These are phyloP conservation scores for Pelobates fuscus DNA, from an alignment of 2,113 vertebrate genomes.

Conservation along the genomic window DNA sequence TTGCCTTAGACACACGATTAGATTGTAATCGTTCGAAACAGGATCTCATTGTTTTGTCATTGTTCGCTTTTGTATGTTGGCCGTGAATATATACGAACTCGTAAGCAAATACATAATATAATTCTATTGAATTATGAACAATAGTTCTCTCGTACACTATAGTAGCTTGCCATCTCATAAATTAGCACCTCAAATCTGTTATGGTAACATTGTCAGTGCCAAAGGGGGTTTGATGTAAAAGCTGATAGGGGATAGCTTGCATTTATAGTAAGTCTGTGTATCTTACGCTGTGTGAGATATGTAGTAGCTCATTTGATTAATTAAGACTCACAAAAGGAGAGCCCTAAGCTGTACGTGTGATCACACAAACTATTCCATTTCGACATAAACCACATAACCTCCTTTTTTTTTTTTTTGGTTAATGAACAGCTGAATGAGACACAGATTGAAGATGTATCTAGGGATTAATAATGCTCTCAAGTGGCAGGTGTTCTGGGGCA, in stretches of 20 bases:
- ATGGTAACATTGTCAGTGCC: neutral
- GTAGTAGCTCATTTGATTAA: neutral
- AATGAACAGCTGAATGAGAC: slow-evolving; percentile 34
- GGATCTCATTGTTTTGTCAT: neutral
- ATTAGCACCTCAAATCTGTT: slow-evolving; percentile 13
- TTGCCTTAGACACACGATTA: neutral
- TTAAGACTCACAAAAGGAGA: slow-evolving; percentile 5
- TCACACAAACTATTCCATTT: slow-evolving; percentile 13
- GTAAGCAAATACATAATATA: slow-evolving; percentile 5
- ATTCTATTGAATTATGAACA: slow-evolving; percentile 11
- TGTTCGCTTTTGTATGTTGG: neutral
- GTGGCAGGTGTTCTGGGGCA: slow-evolving; percentile 34
- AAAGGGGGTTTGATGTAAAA: neutral
- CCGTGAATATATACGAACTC: neutral
- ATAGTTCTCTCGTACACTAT: neutral
- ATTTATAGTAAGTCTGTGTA: neutral
- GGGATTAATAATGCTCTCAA: slow-evolving; percentile 26
- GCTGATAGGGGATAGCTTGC: neutral
- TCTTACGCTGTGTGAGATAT: neutral
- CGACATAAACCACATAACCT: neutral
- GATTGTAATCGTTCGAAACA: slow-evolving; percentile 1
- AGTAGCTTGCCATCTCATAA: slow-evolving; percentile 4
- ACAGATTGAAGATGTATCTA: slow-evolving; percentile 17
- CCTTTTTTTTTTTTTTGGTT: slow-evolving; percentile 48
- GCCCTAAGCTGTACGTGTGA: slow-evolving; percentile 7